Percentiles rank a stretch among this genome's conserved stretches.
Conservation (phyloP, 2,113 vertebrate genomes). For the Ranitomeya imitator region DNA sequence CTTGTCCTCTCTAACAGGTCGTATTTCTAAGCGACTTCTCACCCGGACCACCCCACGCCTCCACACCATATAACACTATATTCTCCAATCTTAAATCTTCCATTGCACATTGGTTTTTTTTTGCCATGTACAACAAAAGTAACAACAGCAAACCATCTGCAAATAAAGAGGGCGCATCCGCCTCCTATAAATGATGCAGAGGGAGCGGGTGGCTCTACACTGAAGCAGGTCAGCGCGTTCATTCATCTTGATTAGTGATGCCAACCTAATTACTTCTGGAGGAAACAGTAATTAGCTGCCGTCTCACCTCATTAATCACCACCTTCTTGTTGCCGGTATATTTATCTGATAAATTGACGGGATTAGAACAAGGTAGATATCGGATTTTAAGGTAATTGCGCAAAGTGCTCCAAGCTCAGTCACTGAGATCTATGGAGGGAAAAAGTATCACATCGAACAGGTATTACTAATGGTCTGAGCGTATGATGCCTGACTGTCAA, state of each 20-base stretch:
- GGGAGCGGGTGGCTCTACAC: slow-evolving; percentile 78
- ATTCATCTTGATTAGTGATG: slow-evolving; percentile 92
- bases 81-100: neutral
- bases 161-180: slow-evolving; percentile 77
- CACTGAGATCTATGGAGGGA: neutral
- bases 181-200: slow-evolving; percentile 78
- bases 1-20: neutral
- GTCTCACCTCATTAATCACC: slow-evolving; percentile 99
- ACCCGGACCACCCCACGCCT: slow-evolving; percentile 65
- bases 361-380: slow-evolving; percentile 88
- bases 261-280: slow-evolving; percentile 97
- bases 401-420: slow-evolving; percentile 68
- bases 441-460: neutral
- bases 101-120: neutral
- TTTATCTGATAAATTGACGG: slow-evolving; percentile 97
- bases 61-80: neutral
- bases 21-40: slow-evolving; percentile 69
- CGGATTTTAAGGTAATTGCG: slow-evolving; percentile 93
- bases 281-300: slow-evolving; percentile 98
- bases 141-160: slow-evolving; percentile 82
- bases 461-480: neutral
- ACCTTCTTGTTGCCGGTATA: slow-evolving; percentile 94
- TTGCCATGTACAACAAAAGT: slow-evolving; percentile 75
- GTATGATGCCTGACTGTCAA: too few relatives aligned
- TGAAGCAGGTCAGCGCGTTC: slow-evolving; percentile 82